phyloP scores from a whole-genome alignment of 2,797 vertebrate genomes.

The Peromyscus nudipes region DNA sequence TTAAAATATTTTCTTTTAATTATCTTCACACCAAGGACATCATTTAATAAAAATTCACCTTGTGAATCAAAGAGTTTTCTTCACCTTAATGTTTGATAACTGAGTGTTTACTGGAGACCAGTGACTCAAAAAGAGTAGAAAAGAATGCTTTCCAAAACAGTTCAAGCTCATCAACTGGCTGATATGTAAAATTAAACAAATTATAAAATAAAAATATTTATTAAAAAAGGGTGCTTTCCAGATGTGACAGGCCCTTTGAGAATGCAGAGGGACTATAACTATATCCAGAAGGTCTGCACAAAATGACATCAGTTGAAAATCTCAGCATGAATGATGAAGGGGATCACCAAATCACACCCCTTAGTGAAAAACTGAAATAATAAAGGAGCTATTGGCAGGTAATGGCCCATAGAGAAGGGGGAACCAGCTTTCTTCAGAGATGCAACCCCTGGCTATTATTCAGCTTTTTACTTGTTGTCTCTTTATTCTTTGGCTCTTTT shows the following conservation, averaged over 20 bases:
- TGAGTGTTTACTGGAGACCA: background rate
- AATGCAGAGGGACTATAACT: too few relatives aligned
- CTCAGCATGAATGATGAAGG: background rate
- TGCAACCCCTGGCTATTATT: background rate
- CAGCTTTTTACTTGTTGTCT: too few relatives aligned
- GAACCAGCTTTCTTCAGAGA: background rate
- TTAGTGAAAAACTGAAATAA: background rate
- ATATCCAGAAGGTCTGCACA: background rate
- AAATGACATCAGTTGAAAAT: background rate
- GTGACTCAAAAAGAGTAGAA: background rate
- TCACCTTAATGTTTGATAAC: background rate
- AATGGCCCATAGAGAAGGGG: background rate
- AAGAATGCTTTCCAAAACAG: background rate
- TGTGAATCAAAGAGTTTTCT: background rate
- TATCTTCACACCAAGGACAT: background rate
- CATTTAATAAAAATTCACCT: background rate
- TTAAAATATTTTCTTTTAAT: background rate
- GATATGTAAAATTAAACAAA: too few relatives aligned
- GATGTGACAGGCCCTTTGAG: background rate
- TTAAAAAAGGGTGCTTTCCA: background rate
- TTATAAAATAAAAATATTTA: too few relatives aligned
- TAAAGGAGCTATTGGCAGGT: background rate
- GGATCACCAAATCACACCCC: background rate
- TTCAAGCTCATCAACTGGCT: too few relatives aligned
- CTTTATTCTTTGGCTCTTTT: too few relatives aligned